A percentile compares a stretch with the other conserved stretches of the same genome.
Evolutionary conservation across 2,113 vertebrate species (phyloP).

Genomic region (Tretioscincus oriximinensis): DNA sequence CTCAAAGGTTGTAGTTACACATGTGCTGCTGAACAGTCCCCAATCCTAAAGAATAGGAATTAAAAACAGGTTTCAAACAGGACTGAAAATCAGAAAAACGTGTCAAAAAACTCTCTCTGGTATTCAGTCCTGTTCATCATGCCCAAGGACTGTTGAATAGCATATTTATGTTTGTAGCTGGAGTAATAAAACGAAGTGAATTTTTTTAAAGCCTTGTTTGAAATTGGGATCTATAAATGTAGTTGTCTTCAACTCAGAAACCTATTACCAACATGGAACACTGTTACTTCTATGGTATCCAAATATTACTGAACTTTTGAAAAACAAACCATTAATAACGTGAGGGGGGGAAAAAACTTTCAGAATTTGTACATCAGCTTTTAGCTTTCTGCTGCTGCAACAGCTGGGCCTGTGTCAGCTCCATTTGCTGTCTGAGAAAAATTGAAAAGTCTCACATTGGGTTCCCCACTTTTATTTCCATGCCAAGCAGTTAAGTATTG

Average conservation of each 20-base stretch:
- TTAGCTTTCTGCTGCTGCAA: neutral
- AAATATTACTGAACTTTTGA: neutral
- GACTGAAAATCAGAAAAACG: too few relatives aligned
- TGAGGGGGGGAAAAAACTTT: neutral
- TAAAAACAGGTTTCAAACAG: too few relatives aligned
- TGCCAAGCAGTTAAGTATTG: neutral
- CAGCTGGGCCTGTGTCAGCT: neutral
- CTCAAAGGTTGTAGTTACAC: too few relatives aligned
- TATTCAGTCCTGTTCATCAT: too few relatives aligned
- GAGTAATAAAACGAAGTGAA: neutral
- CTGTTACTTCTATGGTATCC: neutral
- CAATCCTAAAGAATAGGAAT: too few relatives aligned
- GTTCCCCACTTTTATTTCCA: neutral
- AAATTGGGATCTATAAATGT: neutral
- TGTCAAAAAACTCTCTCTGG: too few relatives aligned
- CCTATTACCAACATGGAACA: neutral
- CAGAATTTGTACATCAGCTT: neutral
- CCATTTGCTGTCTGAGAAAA: neutral
- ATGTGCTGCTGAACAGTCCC: too few relatives aligned
- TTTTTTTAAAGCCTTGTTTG: neutral
- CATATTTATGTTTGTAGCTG: too few relatives aligned
- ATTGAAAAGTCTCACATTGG: neutral
- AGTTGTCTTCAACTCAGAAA: neutral
- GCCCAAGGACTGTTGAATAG: too few relatives aligned
- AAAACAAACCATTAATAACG: neutral